Base-by-base conservation (phyloP, 1,140 invertebrate species). In the Colletes gigas region DNA sequence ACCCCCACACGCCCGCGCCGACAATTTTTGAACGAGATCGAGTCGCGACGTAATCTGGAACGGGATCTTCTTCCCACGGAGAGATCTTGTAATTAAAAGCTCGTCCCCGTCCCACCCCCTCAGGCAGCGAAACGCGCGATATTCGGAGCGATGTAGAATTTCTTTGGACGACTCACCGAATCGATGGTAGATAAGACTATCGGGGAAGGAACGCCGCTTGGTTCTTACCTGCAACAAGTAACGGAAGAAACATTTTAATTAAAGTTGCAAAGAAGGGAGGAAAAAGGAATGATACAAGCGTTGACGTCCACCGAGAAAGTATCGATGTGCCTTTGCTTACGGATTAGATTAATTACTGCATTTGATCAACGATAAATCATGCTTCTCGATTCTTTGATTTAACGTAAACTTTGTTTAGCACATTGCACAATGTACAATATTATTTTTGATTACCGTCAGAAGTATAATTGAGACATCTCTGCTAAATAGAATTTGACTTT, bases 221-320 rank as follows among this genome's bases (percentile, higher is more conserved):
- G 81, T 79, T 84, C 85, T 92, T 88, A 89, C 84, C 77, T 90
- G 89, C 81, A 91, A 90, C 86, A 90, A 81, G 88, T 79, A 90
- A 89, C 76, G 60, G 39, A 86, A 78, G 55, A 72, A 76, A 74
- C 82, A 78, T 86, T 86, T 87, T 87, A 87, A 87, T 86, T 82
- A 76, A 87, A 85, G 55, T 47, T 47, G 44, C 9, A 30, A 30
- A 30, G 30, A 30, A 30, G 30, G 30, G 30, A 30, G 30, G 30
- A 30, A 30, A 30, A 30, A 30, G 30, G 30, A 30, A 30, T 30
- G 30, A 30, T 30, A 30, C 30, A 30, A 30, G 30, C 30, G 30
- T 30, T 30, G 30, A 30, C 30, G 30, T 30, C 2, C 30, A 30
- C 30, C 30, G 30, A 30, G 30, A 30, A 30, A 30, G 30, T 30